These are phyloP conservation scores for Polyergus mexicanus DNA, from an alignment of 1,140 invertebrate species.

Conservation along the genomic window DNA sequence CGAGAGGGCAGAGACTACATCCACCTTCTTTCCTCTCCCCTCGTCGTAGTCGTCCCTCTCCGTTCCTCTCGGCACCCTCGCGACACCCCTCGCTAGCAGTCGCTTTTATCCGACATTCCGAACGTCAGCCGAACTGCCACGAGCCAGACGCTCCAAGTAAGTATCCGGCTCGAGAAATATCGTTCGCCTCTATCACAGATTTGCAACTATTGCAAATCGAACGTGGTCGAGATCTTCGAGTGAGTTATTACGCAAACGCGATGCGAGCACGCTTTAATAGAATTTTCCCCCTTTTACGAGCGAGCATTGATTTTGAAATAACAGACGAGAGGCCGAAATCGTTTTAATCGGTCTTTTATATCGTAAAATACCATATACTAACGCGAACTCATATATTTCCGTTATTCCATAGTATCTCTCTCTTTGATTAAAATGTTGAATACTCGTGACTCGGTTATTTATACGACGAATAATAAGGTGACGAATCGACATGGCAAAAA, in stretches of 20 bases:
- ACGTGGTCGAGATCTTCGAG: slow-evolving; percentile 32
- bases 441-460: slow-evolving; percentile 16
- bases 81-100: slow-evolving; percentile 11
- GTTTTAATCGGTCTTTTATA: neutral
- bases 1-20: slow-evolving; percentile 75
- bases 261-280: slow-evolving; percentile 3
- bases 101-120: slow-evolving; percentile 65
- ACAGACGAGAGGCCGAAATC: neutral
- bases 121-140: slow-evolving; percentile 19
- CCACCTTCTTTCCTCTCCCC: slow-evolving; percentile 28
- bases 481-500: slow-evolving; percentile 13
- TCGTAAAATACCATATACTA: neutral
- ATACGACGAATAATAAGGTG: neutral
- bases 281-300: neutral
- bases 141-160: slow-evolving; percentile 52
- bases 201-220: slow-evolving; percentile 16
- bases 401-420: neutral
- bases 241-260: slow-evolving; percentile 37
- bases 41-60: neutral
- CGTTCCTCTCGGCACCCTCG: neutral
- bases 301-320: slow-evolving; percentile 2
- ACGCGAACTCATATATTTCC: too few relatives aligned
- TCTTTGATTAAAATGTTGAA: neutral
- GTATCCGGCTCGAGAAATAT: slow-evolving; percentile 61
- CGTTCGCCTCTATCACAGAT: slow-evolving; percentile 18